phyloP scores from a whole-genome alignment of 1,140 invertebrate genomes.

The Cydia splendana region DNA sequence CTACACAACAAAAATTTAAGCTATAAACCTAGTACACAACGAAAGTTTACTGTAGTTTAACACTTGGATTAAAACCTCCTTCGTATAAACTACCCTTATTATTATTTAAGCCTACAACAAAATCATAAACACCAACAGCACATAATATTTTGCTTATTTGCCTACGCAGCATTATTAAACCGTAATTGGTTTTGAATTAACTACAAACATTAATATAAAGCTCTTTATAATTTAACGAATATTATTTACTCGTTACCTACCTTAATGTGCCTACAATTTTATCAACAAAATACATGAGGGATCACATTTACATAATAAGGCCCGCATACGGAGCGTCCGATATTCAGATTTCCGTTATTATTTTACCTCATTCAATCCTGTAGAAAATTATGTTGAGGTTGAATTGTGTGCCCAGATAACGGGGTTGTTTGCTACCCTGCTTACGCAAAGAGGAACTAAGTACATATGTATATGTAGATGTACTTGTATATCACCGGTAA shows the following conservation, averaged over 20 bases:
- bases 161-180: not conserved
- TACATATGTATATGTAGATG: not conserved
- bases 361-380: constrained; percentile 62
- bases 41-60: too few species aligned
- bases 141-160: not conserved
- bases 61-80: too few species aligned
- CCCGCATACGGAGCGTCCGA: constrained; percentile 51
- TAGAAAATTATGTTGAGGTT: constrained; percentile 52
- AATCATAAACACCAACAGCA: not conserved
- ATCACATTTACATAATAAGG: constrained; percentile 71
- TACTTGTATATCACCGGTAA: too few species aligned
- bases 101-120: too few species aligned
- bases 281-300: constrained; percentile 68
- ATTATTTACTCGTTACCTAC: constrained; percentile 22
- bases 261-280: constrained; percentile 57
- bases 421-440: constrained; percentile 4
- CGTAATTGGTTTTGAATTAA: constrained; percentile 1
- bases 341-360: constrained; percentile 70
- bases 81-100: too few species aligned
- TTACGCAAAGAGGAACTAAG: not conserved
- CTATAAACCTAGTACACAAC: too few species aligned
- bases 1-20: too few species aligned
- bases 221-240: constrained; percentile 18
- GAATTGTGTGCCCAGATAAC: constrained; percentile 59
- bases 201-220: constrained; percentile 6